Evolutionary conservation across 2,888 invertebrate species (phyloP), one percentile per base, ranked within the genome.

Genomic region (Cataglyphis albicans): DNA sequence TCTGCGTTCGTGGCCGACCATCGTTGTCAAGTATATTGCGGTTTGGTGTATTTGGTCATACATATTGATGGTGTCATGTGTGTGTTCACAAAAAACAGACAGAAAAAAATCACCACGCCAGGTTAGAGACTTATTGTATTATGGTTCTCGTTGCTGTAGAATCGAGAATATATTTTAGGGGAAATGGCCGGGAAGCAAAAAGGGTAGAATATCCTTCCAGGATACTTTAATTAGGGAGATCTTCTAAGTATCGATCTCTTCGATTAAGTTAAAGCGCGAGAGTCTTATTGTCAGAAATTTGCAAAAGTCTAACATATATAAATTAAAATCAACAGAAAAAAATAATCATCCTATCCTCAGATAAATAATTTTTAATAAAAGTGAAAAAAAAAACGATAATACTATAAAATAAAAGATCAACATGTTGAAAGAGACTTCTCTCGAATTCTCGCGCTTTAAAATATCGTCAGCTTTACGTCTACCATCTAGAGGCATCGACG

Each of bases 1-100:
- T 97, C 98, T 98, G 97, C 96, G 96, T 96, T 96, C 59, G 52
- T 76, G 67, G 76, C 38, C 76, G 94, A 81, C 86, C 68, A 72
- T 6, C 55, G 73, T 72, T 61, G 76, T 75, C 65, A 75, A 67
- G 35, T 61, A 78, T 82, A 82, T 88, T 81, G 83, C 80, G 83
- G 75, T 76, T 65, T 48, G 63, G 75, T 73, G 64, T 48, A 35
- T 83, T 80, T 65, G 70, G 7, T 64, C 52, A 29, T 75, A 65
- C 21, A 38, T 52, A 63, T 74, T 68, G 68, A 38, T 80, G 41
- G 35, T 18, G 59, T n/a, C 38, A 44, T 63, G 55, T 72, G 29
- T 74, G 48, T 81, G 41, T 74, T 73, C 76, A 76, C 83, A 87
- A 81, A 48, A 52, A 87, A 88, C 87, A 87, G 65, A 87, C 78